Evolutionary conservation across 2,888 invertebrate species (phyloP).

Genomic region (Eupithecia pulchellata): DNA sequence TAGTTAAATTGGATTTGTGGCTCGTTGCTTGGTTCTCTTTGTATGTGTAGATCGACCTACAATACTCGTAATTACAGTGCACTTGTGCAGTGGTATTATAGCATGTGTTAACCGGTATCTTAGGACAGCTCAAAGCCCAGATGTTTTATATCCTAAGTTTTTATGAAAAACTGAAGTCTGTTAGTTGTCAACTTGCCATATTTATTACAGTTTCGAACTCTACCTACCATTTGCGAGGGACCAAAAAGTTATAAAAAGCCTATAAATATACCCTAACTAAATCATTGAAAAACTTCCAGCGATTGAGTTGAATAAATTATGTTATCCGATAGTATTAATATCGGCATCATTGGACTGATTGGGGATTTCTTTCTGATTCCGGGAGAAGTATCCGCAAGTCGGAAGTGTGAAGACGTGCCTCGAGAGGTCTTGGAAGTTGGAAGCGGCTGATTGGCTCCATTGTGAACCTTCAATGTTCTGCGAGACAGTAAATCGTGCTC

Average conservation of each 20-base stretch:
- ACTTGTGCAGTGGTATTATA: neutral
- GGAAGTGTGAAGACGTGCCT: slow-evolving; percentile 74
- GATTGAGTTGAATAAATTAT: slow-evolving; percentile 54
- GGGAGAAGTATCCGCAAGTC: slow-evolving; percentile 63
- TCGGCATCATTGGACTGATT: slow-evolving; percentile 60
- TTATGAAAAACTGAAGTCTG: neutral
- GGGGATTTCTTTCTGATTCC: slow-evolving; percentile 57
- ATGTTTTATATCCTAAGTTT: too few species aligned
- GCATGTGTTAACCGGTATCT: neutral
- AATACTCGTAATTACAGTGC: neutral
- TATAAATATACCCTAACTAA: slow-evolving; percentile 42
- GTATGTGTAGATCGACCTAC: neutral
- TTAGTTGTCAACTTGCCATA: neutral
- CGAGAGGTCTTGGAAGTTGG: slow-evolving; percentile 71
- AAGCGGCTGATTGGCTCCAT: slow-evolving; percentile 78
- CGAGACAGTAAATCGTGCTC: slow-evolving; percentile 67
- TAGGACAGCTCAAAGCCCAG: neutral
- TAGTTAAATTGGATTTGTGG: slow-evolving; percentile 12
- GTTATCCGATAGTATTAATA: slow-evolving; percentile 58
- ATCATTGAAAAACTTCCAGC: slow-evolving; percentile 46
- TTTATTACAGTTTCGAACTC: slow-evolving; percentile 5
- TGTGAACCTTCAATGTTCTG: slow-evolving; percentile 76
- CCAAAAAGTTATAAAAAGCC: slow-evolving; percentile 36
- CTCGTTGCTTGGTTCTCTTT: neutral
- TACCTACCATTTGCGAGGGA: slow-evolving; percentile 32